Conservation (phyloP, 2,113 vertebrate genomes). For the Bagarius yarrelli region DNA sequence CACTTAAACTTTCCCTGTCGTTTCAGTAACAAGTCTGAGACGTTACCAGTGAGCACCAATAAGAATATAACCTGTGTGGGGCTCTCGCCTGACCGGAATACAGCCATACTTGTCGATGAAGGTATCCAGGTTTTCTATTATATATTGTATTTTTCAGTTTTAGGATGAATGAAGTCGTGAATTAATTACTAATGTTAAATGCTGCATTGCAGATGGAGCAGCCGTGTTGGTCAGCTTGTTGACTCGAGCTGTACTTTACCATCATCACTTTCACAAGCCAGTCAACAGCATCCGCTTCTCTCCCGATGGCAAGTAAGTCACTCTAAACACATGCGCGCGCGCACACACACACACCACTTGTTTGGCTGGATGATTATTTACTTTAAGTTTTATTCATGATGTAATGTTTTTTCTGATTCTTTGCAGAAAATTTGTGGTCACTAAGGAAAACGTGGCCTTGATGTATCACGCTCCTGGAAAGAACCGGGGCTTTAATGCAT, state of each 20-base stretch:
- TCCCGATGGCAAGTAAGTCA: constrained; percentile 85
- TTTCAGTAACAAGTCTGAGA: constrained; percentile 88
- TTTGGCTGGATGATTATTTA: not conserved
- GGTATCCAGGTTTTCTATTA: constrained; percentile 64
- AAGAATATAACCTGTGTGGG: constrained; percentile 89
- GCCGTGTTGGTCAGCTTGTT: constrained; percentile 86
- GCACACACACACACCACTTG: no score
- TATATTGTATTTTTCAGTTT: not conserved
- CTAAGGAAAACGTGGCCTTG: constrained; percentile 86
- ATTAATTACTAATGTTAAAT: constrained; percentile 11
- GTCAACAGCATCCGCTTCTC: constrained; percentile 90
- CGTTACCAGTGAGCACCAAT: constrained; percentile 78
- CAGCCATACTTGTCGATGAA: constrained; percentile 90
- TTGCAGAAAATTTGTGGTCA: constrained; percentile 86
- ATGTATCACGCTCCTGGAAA: constrained; percentile 93
- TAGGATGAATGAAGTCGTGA: not conserved
- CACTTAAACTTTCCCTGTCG: not conserved
- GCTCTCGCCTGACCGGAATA: constrained; percentile 83
- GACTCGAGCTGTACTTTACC: constrained; percentile 84
- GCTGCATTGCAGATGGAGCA: constrained; percentile 76
- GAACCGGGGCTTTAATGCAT: constrained; percentile 88
- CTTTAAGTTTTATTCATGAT: not conserved
- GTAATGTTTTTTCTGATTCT: not conserved
- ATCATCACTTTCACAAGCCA: constrained; percentile 87
- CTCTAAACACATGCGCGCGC: not conserved